Evolutionary conservation across 2,113 vertebrate species (phyloP).

Genomic region (Ascaphus truei): DNA sequence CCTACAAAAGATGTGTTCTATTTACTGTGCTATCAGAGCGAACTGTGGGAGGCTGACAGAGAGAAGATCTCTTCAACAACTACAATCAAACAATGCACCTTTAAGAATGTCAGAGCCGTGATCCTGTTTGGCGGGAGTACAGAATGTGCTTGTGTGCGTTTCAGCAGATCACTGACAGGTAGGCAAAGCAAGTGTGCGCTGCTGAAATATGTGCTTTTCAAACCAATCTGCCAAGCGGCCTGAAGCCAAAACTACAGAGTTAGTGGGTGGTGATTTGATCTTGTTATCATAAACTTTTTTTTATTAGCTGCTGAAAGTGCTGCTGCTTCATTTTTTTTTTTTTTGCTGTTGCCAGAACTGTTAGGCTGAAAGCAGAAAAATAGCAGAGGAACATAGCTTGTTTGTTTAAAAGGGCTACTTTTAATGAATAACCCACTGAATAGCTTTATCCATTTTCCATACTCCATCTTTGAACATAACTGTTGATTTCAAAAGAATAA

Average conservation of each 20-base stretch:
- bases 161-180: conserved; percentile 46
- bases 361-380: not conserved
- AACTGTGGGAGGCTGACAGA: too few species aligned
- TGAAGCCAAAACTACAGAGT: conserved; percentile 53
- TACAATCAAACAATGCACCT: too few species aligned
- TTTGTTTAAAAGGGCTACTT: not conserved
- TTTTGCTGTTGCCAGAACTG: not conserved
- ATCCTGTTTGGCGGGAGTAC: not conserved
- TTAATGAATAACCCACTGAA: not conserved
- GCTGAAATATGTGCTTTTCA: conserved; percentile 42
- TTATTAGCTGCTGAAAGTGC: conserved; percentile 43
- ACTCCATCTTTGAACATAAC: too few species aligned
- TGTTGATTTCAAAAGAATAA: not conserved
- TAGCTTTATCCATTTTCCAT: too few species aligned
- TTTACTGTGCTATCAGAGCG: too few species aligned
- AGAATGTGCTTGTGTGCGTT: conserved; percentile 8
- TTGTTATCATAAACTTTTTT: conserved; percentile 58
- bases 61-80: too few species aligned
- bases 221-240: conserved; percentile 47
- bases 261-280: conserved; percentile 56
- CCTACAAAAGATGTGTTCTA: too few species aligned
- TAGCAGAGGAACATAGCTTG: not conserved
- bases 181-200: conserved; percentile 26
- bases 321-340: conserved; percentile 1
- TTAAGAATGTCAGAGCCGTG: too few species aligned